phyloP scores from a whole-genome alignment of 2,888 invertebrate species.

The Exocentrus adspersus region DNA sequence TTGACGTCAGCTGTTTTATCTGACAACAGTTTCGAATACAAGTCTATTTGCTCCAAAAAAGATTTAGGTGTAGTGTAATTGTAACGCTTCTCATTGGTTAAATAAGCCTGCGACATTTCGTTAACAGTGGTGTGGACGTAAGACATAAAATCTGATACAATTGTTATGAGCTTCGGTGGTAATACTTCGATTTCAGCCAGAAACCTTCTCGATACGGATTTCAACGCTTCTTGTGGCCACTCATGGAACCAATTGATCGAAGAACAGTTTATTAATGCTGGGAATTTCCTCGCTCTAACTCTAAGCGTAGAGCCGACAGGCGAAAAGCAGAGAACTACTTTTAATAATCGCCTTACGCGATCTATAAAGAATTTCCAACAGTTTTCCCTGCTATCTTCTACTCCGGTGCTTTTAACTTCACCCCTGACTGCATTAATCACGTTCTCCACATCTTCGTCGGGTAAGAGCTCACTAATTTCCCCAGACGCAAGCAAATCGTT shows the following conservation, averaged over 20 bases:
- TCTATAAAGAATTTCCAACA: conserved; percentile 97
- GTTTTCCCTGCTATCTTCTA: conserved; percentile 88
- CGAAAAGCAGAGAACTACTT: conserved; percentile 90
- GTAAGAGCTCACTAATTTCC: conserved; percentile 89
- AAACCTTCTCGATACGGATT: conserved; percentile 88
- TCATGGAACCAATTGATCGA: conserved; percentile 97
- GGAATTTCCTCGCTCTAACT: conserved; percentile 90
- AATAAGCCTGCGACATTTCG: conserved; percentile 81
- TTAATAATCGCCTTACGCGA: conserved; percentile 79
- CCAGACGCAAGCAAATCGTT: conserved; percentile 95
- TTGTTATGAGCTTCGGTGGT: conserved; percentile 69
- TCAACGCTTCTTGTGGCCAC: conserved; percentile 92
- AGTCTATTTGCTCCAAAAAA: conserved; percentile 89
- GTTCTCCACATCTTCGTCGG: conserved; percentile 92
- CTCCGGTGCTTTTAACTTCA: conserved; percentile 83
- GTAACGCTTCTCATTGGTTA: conserved; percentile 86
- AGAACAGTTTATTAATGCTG: conserved; percentile 92
- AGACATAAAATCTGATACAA: conserved; percentile 89
- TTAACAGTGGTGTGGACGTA: conserved; percentile 90
- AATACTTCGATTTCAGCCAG: conserved; percentile 80
- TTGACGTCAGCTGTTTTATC: conserved; percentile 76
- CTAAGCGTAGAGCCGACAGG: conserved; percentile 92
- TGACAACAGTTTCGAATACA: conserved; percentile 78
- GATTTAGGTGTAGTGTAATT: conserved; percentile 98
- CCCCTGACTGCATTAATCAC: conserved; percentile 80